Base-by-base conservation (phyloP, 2,888 invertebrate genomes). In the Microctonus aethiopoides region DNA sequence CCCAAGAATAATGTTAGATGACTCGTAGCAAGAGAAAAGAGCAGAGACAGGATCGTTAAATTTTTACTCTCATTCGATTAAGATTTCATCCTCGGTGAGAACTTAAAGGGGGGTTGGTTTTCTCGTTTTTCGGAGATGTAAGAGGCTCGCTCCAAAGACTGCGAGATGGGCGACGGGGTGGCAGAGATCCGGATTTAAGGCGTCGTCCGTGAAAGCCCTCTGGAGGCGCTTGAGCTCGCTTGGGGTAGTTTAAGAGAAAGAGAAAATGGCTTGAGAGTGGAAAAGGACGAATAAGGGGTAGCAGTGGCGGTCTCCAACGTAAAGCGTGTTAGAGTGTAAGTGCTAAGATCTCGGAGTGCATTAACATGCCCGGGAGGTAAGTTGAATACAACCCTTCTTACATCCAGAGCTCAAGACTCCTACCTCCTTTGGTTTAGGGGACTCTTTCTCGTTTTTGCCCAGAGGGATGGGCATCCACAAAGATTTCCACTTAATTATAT, bases 281-380 rank as follows among this genome's bases (percentile, higher is more conserved):
- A 74, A 68, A 74, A 68, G 68, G 67, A 66, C 65, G 68, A 60
- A 64, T 71, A 60, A 60, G 62, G 62, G 68, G 71, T 68, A 68
- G 71, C 70, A 71, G 65, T 72, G 63, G 67, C 60, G 68, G 20
- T 67, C 62, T 67, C 73, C 68, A 72, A 71, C 73, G 63, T 70
- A 69, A 68, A 78, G 84, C 84, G 86, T 86, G 85, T 85, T 81
- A 78, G 85, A 85, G 86, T 86, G 86, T 86, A 86, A 86, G 86
- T 86, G 86, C 85, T 86, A 86, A 86, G 86, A 86, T 86, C 84
- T 83, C 76, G 79, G 83, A 86, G 86, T 86, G 85, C 86, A 86
- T 86, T 86, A 86, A 86, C 86, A 86, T 86, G 86, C 84, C 86
- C 83, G 75, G 79, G 76, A 85, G 84, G 85, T 84, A 81, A 82